phyloP scores from a whole-genome alignment of 1,140 invertebrate species.

The Leptopilina clavipes region DNA sequence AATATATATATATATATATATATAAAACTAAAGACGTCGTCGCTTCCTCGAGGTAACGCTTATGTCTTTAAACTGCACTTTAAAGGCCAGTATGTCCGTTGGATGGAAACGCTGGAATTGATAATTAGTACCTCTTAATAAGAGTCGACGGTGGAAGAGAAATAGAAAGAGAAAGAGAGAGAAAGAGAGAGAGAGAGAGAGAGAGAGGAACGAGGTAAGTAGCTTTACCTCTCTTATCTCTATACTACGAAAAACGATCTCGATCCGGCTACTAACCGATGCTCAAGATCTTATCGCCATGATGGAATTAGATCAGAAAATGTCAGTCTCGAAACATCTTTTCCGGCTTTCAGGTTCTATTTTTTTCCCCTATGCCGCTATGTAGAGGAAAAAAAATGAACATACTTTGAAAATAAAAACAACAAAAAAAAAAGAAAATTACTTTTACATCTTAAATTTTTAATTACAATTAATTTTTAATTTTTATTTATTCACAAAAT shows the following conservation, averaged over 20 bases:
- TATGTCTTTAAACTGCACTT: constrained; percentile 35
- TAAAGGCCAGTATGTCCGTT: constrained; percentile 23
- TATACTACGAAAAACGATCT: constrained; percentile 5
- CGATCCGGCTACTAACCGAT: constrained; percentile 3
- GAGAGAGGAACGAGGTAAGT: not conserved
- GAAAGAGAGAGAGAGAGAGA: too few species aligned
- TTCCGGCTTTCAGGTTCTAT: constrained; percentile 19
- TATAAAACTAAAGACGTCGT: constrained; percentile 48
- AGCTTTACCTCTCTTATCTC: constrained; percentile 16
- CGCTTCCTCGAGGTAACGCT: constrained; percentile 49
- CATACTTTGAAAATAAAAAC: too few species aligned
- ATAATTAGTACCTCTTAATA: constrained; percentile 41
- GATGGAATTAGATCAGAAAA: constrained; percentile 28
- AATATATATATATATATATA: too few species aligned
- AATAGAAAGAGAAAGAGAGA: too few species aligned
- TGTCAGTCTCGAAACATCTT: constrained; percentile 6
- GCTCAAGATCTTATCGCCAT: constrained; percentile 6
- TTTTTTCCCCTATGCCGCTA: constrained; percentile 30
- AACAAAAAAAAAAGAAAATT: too few species aligned
- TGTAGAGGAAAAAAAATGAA: too few species aligned
- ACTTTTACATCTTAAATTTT: too few species aligned
- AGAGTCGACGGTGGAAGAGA: not conserved
- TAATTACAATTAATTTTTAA: too few species aligned
- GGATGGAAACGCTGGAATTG: constrained; percentile 46
- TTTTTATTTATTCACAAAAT: too few species aligned